Base-by-base conservation (phyloP, 2,888 invertebrate genomes). In the Horisme vitalbata region DNA sequence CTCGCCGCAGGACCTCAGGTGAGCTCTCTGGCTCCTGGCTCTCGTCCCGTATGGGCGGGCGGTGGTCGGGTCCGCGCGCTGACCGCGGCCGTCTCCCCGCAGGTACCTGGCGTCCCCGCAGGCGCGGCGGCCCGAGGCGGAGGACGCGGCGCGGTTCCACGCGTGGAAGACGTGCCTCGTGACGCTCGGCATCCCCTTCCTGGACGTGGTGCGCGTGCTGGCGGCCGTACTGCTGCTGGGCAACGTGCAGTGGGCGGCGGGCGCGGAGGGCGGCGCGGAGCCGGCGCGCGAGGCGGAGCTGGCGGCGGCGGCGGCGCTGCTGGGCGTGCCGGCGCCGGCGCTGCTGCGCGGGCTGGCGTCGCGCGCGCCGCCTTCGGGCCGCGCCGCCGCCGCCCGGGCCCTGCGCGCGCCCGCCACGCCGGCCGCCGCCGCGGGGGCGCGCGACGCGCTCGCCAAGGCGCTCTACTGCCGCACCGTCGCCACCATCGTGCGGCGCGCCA, bases 401-500 rank as follows among this genome's bases (percentile, higher is more conserved):
- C 94, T 95, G 73, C 90, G 96, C 47, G 93, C 96, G 24, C 95
- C 95, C 75, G 95, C 70, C 56, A 57, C 95, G 3, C 92, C 95
- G 39, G 94, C 95, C 63, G 94, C 95, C 92, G 96, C 97, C 7
- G 95, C 96, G 71, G 93, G 94, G 91, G 95, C 95, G n/a, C 91
- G 97, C 61, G 96, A 98, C 85, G 94, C 96, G 47, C 90, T 97
- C 62, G 96, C 97, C 20, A 96, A 97, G 57, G 97, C 98, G 10
- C 91, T 98, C 20, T 98, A 98, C 83, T 97, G 97, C 77, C 94
- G 98, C 61, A 97, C 97, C 6, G 97, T 98, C 10, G 97, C 97
- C 10, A 97, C 98, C 12, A 97, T 98, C 63, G 96, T 98, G 15
- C 92, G 97, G 21, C 91, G 98, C 65, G 97, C 97, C 41, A 98